Evolutionary conservation across 2,113 vertebrate species (phyloP).

Genomic region (Salvelinus namaycush): DNA sequence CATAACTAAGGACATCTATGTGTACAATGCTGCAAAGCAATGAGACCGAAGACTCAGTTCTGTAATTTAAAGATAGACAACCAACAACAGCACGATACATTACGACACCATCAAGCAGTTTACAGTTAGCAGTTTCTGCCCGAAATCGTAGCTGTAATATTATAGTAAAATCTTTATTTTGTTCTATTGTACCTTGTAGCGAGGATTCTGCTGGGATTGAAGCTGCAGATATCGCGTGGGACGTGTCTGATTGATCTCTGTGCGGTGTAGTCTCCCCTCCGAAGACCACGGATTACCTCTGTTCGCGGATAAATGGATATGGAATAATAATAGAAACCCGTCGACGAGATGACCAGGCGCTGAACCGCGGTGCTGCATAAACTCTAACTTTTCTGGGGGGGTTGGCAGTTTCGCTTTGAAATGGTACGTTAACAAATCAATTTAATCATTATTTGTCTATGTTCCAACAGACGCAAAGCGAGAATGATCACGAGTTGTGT

Average conservation of each 20-base stretch:
- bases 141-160: constrained; percentile 29
- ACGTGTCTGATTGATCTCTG: constrained; percentile 62
- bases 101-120: constrained; percentile 30
- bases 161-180: constrained; percentile 46
- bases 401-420: constrained; percentile 70
- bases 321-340: constrained; percentile 54
- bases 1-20: constrained; percentile 30
- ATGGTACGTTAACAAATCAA: constrained; percentile 74
- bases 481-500: constrained; percentile 49
- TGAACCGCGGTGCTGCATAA: constrained; percentile 53
- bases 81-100: constrained; percentile 8
- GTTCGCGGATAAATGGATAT: constrained; percentile 58
- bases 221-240: constrained; percentile 67
- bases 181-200: constrained; percentile 60
- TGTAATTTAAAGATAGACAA: constrained; percentile 44
- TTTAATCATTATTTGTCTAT: constrained; percentile 46
- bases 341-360: constrained; percentile 65
- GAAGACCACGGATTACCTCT: constrained; percentile 67
- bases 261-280: constrained; percentile 31
- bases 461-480: constrained; percentile 60
- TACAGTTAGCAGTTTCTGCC: constrained; percentile 5
- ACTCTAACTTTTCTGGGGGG: constrained; percentile 60
- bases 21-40: constrained; percentile 38
- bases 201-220: constrained; percentile 43
- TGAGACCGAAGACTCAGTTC: constrained; percentile 30